Conservation (phyloP, 2,113 vertebrate genomes). For the Chloropsis cyanopogon region DNA sequence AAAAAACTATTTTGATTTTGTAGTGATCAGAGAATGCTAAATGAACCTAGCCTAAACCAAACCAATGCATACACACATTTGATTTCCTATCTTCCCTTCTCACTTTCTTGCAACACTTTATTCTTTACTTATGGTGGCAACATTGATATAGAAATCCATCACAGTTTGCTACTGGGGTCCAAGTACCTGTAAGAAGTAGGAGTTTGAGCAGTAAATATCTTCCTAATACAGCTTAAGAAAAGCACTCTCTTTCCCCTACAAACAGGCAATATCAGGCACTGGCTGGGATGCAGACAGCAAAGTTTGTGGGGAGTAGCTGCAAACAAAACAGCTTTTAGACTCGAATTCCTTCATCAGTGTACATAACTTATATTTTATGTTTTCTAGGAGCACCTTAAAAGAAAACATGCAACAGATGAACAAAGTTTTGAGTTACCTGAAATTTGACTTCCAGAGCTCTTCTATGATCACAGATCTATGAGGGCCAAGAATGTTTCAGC, state of each 20-base stretch:
- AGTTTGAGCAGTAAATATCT: slow-evolving; percentile 11
- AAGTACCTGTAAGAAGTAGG: background rate
- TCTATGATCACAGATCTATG: background rate
- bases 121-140: background rate
- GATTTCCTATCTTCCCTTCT: background rate
- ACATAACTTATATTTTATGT: background rate
- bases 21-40: background rate
- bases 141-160: background rate
- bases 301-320: background rate
- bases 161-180: background rate
- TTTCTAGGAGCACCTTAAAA: background rate
- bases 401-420: background rate
- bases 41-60: background rate
- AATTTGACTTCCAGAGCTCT: background rate
- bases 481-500: background rate
- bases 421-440: background rate
- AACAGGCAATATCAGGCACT: background rate
- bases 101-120: background rate
- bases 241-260: background rate
- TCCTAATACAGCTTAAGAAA: background rate
- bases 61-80: background rate
- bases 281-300: background rate
- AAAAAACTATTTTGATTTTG: background rate
- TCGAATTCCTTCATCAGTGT: background rate
- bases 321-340: background rate